Evolutionary conservation across 2,888 invertebrate genomes (phyloP), one percentile per base, ranked within the genome.

Genomic region (Chrysotoxum bicinctum): DNA sequence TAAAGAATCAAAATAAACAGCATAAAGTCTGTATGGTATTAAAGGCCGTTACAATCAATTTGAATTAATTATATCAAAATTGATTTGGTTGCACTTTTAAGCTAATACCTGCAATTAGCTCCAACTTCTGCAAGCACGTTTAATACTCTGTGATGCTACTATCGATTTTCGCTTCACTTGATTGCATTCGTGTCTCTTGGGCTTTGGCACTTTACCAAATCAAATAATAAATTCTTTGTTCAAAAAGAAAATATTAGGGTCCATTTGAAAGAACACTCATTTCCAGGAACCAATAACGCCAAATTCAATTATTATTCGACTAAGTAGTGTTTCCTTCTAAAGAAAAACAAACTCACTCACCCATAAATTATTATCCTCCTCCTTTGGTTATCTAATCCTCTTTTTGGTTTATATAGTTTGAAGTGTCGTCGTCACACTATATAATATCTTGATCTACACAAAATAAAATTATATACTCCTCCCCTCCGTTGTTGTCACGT

Each of bases 401-500:
- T 69, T 68, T 62, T 35, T 19, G 62, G 30, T 69, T 56, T 43
- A 62, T 43, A 12, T 32, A 70, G 21, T 43, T 66, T 35, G 9
- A 50, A 62, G 43, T 30, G 10, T 62, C 43, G 23, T 45, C 62
- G 62, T 43, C 62, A 62, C 16, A 3, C 30, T 30, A 23, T 23
- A 12, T 50, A n/a, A 43, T 72, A 21, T 60, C 60, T 52, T 40
- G 35, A 52, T 68, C 35, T 32, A 35, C 45, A 60, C 66, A 68
- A 43, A 72, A 58, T 56, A 70, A 73, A 72, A 35, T 54, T 48
- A 73, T 26, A 64, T 68, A 78, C 40, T 79, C 79, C 58, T 62
- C 52, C 19, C 43, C n/a, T 54, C 73, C 21, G 58, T 37, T 58
- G n/a, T 43, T 5, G 60, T 26, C 40, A 12, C 60, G 23, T 30